Evolutionary conservation across 2,113 vertebrate species (phyloP), one percentile per base, ranked within the genome.

Genomic region (Ctenomys sociabilis): DNA sequence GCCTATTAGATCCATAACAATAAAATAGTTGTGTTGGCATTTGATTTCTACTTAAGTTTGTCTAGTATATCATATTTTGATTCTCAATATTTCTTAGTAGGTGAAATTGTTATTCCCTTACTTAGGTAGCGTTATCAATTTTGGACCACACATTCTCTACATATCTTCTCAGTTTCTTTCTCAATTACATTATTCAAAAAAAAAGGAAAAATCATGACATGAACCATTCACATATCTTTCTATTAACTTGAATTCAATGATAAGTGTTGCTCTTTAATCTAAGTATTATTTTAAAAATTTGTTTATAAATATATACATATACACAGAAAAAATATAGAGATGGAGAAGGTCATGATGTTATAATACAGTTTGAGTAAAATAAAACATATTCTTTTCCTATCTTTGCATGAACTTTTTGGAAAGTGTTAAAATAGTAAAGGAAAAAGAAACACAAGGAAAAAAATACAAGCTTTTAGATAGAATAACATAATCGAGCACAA

Each of bases 351-450:
- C 19, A 30, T 64, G n/a, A 84, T 35, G 3, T 66, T 22, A 73
- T 1, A 26, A 85, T 0, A 68, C 3, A 10, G 19, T 75, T 83
- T 52, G 68, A 83, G 52, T 70, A 75, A 86, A 77, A 57, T 19
- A 89, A 94, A 61, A 40, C 17, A 10, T 1, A 40, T 64, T 30
- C 70, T 77, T 45, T 11, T 61, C 12, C 0, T 54, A 7, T 40
- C 80, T 28, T 28, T 5, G 66, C 32, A 57, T 94, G 82, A 88
- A 52, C 2, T 49, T 93, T 94, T 30, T 93, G 37, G 37, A 1
- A 22, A 80, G 88, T 96, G 94, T 96, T 95, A 91, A 40, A 70
- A 49, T 73, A 1, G 61, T 92, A 94, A 5, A 95, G 78, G 32
- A 93, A 88, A 96, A 72, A 49, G 92, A 89, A 92, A 89, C 88